These are phyloP conservation scores for Dryomyza anilis DNA, from an alignment of 2,888 invertebrate genomes.

Conservation along the genomic window DNA sequence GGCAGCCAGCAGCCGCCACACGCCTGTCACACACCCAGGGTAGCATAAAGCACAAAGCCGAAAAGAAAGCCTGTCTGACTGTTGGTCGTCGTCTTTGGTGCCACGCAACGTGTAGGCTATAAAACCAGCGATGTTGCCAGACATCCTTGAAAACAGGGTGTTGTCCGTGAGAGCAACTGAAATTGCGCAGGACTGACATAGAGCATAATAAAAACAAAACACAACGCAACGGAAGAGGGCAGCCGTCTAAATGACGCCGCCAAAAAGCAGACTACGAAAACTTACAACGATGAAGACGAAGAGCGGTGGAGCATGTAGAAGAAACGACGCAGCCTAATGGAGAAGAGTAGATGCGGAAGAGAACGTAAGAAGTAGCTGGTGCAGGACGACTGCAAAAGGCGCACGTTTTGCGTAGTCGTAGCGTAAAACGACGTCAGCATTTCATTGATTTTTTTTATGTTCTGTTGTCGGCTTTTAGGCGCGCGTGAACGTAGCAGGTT, in stretches of 20 bases:
- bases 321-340: no score
- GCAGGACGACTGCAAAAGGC: not conserved
- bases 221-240: not conserved
- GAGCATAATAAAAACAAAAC: not conserved
- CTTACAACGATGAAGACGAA: not conserved
- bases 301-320: no score
- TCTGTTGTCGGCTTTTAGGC: slow-evolving; percentile 4
- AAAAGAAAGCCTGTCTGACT: not conserved
- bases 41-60: no score
- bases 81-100: not conserved
- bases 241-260: not conserved
- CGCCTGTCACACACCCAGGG: not conserved
- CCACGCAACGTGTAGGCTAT: not conserved
- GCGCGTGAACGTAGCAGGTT: not conserved
- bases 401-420: slow-evolving; percentile 8
- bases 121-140: slow-evolving; percentile 26
- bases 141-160: slow-evolving; percentile 42
- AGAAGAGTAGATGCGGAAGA: no score
- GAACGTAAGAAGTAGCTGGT: not conserved
- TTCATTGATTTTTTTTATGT: slow-evolving; percentile 8
- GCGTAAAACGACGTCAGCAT: slow-evolving; percentile 2
- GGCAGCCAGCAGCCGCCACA: not conserved
- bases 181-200: slow-evolving; percentile 6
- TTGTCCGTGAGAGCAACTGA: slow-evolving; percentile 26
- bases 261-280: not conserved